Base-by-base conservation (phyloP, 2,888 invertebrate genomes). In the Temnothorax unifasciatus region DNA sequence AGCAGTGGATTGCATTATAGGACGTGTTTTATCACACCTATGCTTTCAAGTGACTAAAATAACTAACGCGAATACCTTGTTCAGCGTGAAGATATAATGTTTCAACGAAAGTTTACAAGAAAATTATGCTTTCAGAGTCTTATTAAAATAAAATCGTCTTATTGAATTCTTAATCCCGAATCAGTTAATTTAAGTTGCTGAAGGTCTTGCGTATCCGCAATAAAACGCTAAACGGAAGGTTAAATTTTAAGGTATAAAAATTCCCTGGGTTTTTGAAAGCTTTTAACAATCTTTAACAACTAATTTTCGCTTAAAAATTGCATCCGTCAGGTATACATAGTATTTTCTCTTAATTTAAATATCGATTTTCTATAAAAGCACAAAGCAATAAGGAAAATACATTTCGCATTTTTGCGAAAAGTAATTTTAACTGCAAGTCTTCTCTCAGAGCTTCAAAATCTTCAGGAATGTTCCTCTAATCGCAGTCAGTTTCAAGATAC, bases 1-100 rank as follows among this genome's bases (percentile, higher is more conserved):
- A 41, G 13, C 15, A 77, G 54, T 2, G 25, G 38, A 29, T 77
- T 57, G 44, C 41, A 52, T 76, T 76, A 66, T 76, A 52, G 34
- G 57, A 21, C 21, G 34, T 21, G 44, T 69, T 79, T 79, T 69
- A 79, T 69, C 69, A 34, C 44, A 69, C 15, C 44, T 69, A 29
- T 13, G 18, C 21, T 38, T 63, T 63, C 34, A 44, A 69, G 44
- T 54, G 15, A n/a, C 3, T 57, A 44, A 44, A 69, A 34, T 54
- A 5, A n/a, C 3, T 57, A 44, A 69, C 15, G 54, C 15, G 18
- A 54, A 66, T 41, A 41, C 25, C 15, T 75, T 29, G 41, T 52
- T 66, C 21, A 25, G 9, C 21, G 68, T n/a, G 54, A 85, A 41
- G 38, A 71, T 87, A 64, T 76, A 73, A 63, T 18, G 38, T 47